Evolutionary conservation across 2,888 invertebrate species (phyloP), one percentile per base, ranked within the genome.

Genomic region (Cacoxenus indagator): DNA sequence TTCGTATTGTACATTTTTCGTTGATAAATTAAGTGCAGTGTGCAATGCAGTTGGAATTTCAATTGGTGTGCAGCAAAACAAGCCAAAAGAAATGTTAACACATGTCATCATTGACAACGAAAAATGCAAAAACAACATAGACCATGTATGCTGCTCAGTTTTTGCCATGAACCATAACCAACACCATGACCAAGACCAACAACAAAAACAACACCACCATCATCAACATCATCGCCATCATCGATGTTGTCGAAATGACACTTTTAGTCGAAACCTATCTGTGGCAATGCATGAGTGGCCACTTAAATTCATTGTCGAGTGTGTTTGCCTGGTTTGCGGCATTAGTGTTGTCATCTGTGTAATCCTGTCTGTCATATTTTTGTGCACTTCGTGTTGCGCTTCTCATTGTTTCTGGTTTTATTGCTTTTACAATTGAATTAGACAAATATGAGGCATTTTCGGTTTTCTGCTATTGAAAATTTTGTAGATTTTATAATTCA

Each of bases 21-120:
- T 57, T 57, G 57, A 27, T 29, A 27, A 29, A 29, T 57, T 57
- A 17, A 57, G 57, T 57, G 57, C 57, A 24, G 27, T 17, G 24
- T 27, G 27, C 27, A 29, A 14, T 57, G 57, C 27, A 57, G n/a
- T 29, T 17, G 29, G 29, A 14, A 27, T 57, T 57, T 29, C 26
- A 57, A 57, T 57, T 57, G 57, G 27, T 57, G 29, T 57, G 57
- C 8, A n/a, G 57, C 57, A 27, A 24, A 19, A 24, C 54, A 54
- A 54, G 24, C 54, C 54, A 54, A 54, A 54, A 54, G 24, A 24
- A 1, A 57, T 57, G n/a, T 57, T 29, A 24, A 29, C 37, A 37
- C 17, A 57, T 54, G 29, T n/a, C 57, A 27, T 57, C 26, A 26
- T 57, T 27, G 57, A 27, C 57, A 26, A 11, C 17, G 8, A 57